A percentile compares a stretch with the other conserved stretches of the same genome.
Evolutionary conservation across 2,797 vertebrate species (phyloP).

Genomic region (Pristis pectinata): DNA sequence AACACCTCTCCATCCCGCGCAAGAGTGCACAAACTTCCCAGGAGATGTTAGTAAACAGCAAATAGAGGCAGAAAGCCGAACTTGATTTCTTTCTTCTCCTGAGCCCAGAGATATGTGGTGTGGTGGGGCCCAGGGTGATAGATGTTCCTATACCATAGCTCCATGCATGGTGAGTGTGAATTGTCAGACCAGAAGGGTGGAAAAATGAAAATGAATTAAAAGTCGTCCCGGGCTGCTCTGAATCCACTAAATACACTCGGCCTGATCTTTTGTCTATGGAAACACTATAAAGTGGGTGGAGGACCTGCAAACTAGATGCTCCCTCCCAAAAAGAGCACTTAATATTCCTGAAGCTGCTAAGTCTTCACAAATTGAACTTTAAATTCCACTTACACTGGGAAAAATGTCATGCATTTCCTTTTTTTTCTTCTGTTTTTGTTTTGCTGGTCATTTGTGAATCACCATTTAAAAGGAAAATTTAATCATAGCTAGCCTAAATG

Average conservation of each 20-base stretch:
- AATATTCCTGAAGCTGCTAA: neutral
- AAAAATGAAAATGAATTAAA: neutral
- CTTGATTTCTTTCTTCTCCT: neutral
- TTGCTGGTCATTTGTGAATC: neutral
- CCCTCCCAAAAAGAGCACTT: neutral
- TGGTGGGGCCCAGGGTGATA: neutral
- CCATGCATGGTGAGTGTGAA: neutral
- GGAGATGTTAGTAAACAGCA: neutral
- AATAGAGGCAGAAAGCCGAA: neutral
- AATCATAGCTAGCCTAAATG: neutral
- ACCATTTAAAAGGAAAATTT: neutral
- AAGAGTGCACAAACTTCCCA: neutral
- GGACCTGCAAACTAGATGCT: neutral
- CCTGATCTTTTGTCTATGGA: neutral
- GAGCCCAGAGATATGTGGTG: neutral
- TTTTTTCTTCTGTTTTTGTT: neutral
- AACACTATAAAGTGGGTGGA: too few species aligned
- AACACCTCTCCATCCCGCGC: neutral
- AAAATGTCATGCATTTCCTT: neutral
- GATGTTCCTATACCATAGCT: neutral
- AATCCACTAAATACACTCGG: too few species aligned
- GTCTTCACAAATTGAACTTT: neutral
- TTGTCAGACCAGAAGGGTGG: neutral
- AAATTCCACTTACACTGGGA: neutral
- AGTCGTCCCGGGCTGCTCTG: neutral